Conservation (phyloP, 1,140 invertebrate genomes). For the Dendrolimus kikuchii region DNA sequence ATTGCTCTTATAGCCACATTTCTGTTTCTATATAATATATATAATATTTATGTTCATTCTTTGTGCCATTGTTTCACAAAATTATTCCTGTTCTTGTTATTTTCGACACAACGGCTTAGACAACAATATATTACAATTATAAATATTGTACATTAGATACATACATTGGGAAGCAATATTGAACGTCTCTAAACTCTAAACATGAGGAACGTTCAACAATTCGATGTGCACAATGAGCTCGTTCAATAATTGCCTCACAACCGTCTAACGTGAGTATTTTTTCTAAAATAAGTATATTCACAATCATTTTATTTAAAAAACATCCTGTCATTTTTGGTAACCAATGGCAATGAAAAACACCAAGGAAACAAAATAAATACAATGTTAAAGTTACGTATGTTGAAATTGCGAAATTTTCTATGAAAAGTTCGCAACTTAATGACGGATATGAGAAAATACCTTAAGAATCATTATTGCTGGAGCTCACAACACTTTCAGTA, state of each 20-base stretch:
- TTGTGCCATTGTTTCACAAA: conserved; percentile 72
- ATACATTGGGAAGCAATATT: conserved; percentile 43
- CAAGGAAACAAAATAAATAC: conserved; percentile 55
- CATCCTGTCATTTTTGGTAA: conserved; percentile 71
- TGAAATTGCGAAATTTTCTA: conserved; percentile 41
- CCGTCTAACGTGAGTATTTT: conserved; percentile 57
- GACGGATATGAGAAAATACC: conserved; percentile 37
- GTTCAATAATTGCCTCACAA: conserved; percentile 48
- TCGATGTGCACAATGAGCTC: conserved; percentile 57
- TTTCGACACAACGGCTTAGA: conserved; percentile 70
- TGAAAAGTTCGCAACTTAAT: conserved; percentile 39
- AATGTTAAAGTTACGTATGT: conserved; percentile 64
- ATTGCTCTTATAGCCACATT: conserved; percentile 72
- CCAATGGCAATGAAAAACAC: conserved; percentile 67
- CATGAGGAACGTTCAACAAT: conserved; percentile 63
- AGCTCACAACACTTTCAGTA: conserved; percentile 46
- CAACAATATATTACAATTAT: conserved; percentile 70
- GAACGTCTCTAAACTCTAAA: conserved; percentile 35
- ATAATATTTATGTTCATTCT: conserved; percentile 71
- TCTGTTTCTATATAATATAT: conserved; percentile 69
- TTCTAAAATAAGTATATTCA: conserved; percentile 60
- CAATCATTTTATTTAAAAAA: conserved; percentile 58
- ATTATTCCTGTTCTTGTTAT: conserved; percentile 72
- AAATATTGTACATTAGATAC: conserved; percentile 52
- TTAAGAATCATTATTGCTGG: conserved; percentile 58